Evolutionary conservation across 2,113 vertebrate genomes (phyloP).

Genomic region (Dryoscopus gambensis): DNA sequence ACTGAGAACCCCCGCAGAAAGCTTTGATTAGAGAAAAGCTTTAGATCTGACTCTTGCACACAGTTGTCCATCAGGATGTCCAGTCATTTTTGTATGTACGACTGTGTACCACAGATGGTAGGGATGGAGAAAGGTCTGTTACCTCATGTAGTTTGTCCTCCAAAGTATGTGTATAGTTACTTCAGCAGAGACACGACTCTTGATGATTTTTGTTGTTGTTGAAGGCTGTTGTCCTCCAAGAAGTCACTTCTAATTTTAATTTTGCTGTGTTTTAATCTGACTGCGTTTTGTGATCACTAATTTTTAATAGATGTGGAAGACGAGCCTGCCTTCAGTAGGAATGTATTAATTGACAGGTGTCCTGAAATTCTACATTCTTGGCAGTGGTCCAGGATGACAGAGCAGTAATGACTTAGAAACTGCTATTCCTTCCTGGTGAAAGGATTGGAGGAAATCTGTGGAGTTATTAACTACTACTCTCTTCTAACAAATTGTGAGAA

Average conservation of each 20-base stretch:
- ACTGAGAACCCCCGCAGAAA: slow-evolving; percentile 18
- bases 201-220: neutral
- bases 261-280: neutral
- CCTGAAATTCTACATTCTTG: slow-evolving; percentile 62
- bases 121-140: neutral
- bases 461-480: slow-evolving; percentile 63
- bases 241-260: neutral
- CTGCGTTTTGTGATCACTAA: neutral
- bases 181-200: neutral
- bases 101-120: neutral
- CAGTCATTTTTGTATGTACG: neutral
- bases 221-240: neutral
- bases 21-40: slow-evolving; percentile 47
- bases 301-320: neutral
- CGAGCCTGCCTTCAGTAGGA: neutral
- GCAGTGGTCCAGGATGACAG: slow-evolving; percentile 68
- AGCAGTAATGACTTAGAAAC: slow-evolving; percentile 70
- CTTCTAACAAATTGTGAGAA: slow-evolving; percentile 36
- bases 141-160: neutral
- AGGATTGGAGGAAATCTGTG: slow-evolving; percentile 60
- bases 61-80: slow-evolving; percentile 25
- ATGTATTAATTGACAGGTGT: slow-evolving; percentile 71
- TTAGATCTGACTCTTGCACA: neutral
- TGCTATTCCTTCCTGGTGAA: slow-evolving; percentile 63
- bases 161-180: neutral